Conservation (phyloP, 2,888 invertebrate genomes). For the Macrosiphum euphorbiae region DNA sequence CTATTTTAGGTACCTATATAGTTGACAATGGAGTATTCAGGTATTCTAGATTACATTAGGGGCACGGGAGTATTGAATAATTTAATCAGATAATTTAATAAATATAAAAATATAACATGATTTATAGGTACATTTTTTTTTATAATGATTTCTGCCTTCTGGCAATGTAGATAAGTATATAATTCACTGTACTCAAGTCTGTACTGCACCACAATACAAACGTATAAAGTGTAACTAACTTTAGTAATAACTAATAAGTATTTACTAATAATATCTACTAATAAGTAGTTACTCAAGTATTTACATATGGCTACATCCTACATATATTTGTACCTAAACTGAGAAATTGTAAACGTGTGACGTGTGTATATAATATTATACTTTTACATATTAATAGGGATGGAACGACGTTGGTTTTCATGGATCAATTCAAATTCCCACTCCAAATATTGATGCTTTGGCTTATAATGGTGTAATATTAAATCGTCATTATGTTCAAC, state of each 20-base stretch:
- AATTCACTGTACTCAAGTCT: too few relatives aligned
- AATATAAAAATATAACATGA: neutral
- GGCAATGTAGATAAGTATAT: neutral
- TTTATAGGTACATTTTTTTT: neutral
- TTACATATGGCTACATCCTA: neutral
- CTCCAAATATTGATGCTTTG: constrained; percentile 90
- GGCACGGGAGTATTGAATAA: neutral
- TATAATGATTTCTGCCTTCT: neutral
- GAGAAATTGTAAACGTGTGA: neutral
- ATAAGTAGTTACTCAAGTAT: neutral
- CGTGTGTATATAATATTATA: neutral
- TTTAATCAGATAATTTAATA: neutral
- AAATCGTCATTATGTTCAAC: constrained; percentile 87
- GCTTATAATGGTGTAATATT: constrained; percentile 89
- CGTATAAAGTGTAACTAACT: neutral
- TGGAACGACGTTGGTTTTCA: constrained; percentile 94
- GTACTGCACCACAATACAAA: neutral
- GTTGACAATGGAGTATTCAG: neutral
- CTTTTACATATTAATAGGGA: constrained; percentile 75
- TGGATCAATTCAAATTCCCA: constrained; percentile 87
- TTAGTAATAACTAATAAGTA: too few relatives aligned
- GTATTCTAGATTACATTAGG: neutral
- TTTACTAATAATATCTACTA: too few relatives aligned
- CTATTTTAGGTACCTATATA: neutral
- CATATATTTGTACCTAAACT: neutral